Base-by-base conservation (phyloP, 92 coral and sea anemone species). In the Palythoa grandis region DNA sequence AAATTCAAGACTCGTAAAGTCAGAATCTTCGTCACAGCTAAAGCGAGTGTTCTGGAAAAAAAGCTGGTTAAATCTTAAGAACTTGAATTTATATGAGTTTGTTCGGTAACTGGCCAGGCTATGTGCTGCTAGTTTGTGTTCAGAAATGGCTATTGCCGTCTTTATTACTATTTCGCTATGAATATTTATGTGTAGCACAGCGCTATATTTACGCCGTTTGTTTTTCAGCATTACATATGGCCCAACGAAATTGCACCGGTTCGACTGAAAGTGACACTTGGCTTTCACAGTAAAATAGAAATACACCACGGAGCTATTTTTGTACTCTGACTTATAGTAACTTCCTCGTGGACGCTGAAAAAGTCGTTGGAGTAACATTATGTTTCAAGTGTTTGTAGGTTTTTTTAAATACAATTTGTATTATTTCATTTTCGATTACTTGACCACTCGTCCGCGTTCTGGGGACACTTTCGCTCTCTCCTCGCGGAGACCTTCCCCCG, bases 181-280 rank as follows among this genome's bases (percentile, higher is more conserved):
- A 90, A 90, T 90, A 90, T 90, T 90, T 82, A 90, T 90, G 56
- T 16, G 22, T 14, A 56, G 19, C 74, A 69, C 25, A 9, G 85
- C 7, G 61, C 63, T 90, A 71, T 90, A 90, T 90, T 90, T 90
- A 90, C 92, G 75, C 82, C 90, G 52, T 65, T 80, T 68, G 74
- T 67, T 80, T 80, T 70, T 63, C 20, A 22, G 74, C 40, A 80
- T 80, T 80, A 66, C 39, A 80, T 68, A 68, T 52, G 70, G 73
- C 9, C 74, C 57, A 50, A 66, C 69, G 61, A 80, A 23, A 80
- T 20, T 80, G 25, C 48, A 38, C 82, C 82, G 82, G 82, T 38
- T n/a, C 85, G 12, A 79, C 52, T 66, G 84, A 63, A 80, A 13
- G 20, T 66, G 25, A 47, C 74, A 43, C 74, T 67, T 67, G n/a